phyloP scores from a whole-genome alignment of 2,113 vertebrate genomes.

The Microtus pennsylvanicus region DNA sequence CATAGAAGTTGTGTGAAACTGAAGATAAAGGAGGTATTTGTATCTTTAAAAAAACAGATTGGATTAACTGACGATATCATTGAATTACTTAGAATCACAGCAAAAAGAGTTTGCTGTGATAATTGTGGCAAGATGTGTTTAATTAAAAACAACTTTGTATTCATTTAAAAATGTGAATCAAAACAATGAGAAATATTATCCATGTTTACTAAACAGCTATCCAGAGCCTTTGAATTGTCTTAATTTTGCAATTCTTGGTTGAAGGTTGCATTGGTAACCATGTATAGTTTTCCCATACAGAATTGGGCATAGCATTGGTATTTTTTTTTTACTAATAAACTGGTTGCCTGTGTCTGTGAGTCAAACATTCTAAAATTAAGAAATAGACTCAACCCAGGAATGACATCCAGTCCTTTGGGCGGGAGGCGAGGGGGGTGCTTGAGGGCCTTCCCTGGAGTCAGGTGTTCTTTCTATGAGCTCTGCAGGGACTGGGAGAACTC shows the following conservation, averaged over 20 bases:
- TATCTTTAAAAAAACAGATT: constrained; percentile 18
- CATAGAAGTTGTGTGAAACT: background rate
- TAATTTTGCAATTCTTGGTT: background rate
- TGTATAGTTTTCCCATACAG: background rate
- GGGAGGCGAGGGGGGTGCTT: too few relatives aligned
- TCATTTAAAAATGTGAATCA: constrained; percentile 44
- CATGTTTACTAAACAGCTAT: constrained; percentile 22
- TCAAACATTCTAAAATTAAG: background rate
- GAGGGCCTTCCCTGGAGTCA: background rate
- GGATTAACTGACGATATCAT: background rate
- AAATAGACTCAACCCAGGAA: background rate
- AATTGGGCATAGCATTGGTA: background rate
- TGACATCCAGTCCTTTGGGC: background rate
- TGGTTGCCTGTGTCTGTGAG: background rate
- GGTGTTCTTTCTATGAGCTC: background rate
- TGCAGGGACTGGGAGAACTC: background rate
- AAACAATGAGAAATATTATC: constrained; percentile 38
- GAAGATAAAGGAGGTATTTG: constrained; percentile 16
- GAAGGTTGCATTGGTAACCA: constrained; percentile 44
- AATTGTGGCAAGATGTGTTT: constrained; percentile 38
- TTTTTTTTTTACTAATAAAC: background rate
- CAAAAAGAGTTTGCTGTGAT: constrained; percentile 23
- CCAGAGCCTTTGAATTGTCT: background rate
- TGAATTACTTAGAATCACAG: background rate
- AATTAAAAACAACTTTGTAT: constrained; percentile 13